Base-by-base conservation (phyloP, 2,113 vertebrate species). In the Xiphorhynchus elegans region DNA sequence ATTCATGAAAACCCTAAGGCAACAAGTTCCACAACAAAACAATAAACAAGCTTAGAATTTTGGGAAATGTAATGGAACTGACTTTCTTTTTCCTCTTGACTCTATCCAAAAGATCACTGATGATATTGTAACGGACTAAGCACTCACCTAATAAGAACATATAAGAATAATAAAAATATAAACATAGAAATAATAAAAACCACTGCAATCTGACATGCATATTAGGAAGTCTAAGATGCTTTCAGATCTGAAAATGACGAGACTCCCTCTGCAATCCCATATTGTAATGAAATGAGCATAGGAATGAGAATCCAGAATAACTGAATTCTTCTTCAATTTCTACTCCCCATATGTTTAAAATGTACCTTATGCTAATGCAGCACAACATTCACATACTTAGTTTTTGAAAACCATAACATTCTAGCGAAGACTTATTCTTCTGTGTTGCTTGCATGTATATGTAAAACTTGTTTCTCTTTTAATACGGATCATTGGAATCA, bases 331-430 rank as follows among this genome's bases (percentile, higher is more conserved):
- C 84, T 62, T 94, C 56, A 66, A 47, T 88, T 95, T 91, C 91
- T 91, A 73, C 69, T 88, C 69, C 58, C 81, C 52, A 82, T 91
- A 95, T 89, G 84, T 80, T 93, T 90, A 39, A 96, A 95, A 93
- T 23, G 82, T 93, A 87, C 37, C 77, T 96, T 74, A 83, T 93
- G 85, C 82, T 90, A 96, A 96, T 94, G 81, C 94, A 97, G 39
- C 84, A 76, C 93, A 95, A 90, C 72, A 95, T 96, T 97, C 95
- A 88, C 93, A 96, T 93, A 75, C 63, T 94, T 92, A 91, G 83
- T 89, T 86, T 91, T 95, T 89, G 77, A 93, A 96, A 90, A 58
- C 39, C 52, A 79, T 39, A 83, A 47, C 72, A 90, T 93, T 92
- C 52, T 85, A 94, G 78, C 46, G 72, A 83, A 92, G 56, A 70